A percentile compares a stretch with the other conserved stretches of the same genome.
phyloP scores from a whole-genome alignment of 2,888 invertebrate genomes.

The Drosophila histrio region DNA sequence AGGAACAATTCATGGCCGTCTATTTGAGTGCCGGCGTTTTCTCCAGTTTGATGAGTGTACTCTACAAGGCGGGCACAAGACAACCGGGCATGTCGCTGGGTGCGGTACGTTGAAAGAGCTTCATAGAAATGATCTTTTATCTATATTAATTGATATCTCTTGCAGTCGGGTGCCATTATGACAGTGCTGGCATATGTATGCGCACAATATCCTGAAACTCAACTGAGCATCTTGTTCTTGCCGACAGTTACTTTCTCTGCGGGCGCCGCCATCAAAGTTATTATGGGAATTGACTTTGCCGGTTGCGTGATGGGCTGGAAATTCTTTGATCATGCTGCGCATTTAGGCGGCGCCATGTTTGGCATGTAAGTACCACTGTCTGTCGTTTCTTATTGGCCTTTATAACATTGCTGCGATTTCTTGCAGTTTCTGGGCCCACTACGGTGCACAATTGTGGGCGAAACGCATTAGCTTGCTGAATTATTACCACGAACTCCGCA shows the following conservation, averaged over 20 bases:
- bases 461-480: conserved; percentile 76
- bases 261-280: conserved; percentile 91
- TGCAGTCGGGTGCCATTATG: conserved; percentile 97
- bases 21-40: conserved; percentile 95
- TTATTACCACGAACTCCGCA: conserved; percentile 81
- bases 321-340: conserved; percentile 99
- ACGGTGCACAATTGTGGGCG: conserved; percentile 80
- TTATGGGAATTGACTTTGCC: conserved; percentile 92
- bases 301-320: conserved; percentile 95
- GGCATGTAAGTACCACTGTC: conserved; percentile 89
- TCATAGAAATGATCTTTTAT: not conserved
- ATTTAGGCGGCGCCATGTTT: conserved; percentile 96
- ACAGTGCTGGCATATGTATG: conserved; percentile 94
- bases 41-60: conserved; percentile 93
- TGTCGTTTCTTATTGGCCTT: not conserved
- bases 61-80: conserved; percentile 89
- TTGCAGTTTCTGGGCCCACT: conserved; percentile 81
- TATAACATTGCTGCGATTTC: not conserved
- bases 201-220: conserved; percentile 94
- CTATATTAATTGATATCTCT: conserved; percentile 22
- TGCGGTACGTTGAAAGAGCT: conserved; percentile 89
- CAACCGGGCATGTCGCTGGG: conserved; percentile 93
- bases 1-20: conserved; percentile 95
- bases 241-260: conserved; percentile 96
- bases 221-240: conserved; percentile 94